Percentiles rank a stretch among this genome's conserved stretches.
These are phyloP conservation scores for Suricata suricatta DNA, from an alignment of 2,113 vertebrate genomes.

Conservation along the genomic window DNA sequence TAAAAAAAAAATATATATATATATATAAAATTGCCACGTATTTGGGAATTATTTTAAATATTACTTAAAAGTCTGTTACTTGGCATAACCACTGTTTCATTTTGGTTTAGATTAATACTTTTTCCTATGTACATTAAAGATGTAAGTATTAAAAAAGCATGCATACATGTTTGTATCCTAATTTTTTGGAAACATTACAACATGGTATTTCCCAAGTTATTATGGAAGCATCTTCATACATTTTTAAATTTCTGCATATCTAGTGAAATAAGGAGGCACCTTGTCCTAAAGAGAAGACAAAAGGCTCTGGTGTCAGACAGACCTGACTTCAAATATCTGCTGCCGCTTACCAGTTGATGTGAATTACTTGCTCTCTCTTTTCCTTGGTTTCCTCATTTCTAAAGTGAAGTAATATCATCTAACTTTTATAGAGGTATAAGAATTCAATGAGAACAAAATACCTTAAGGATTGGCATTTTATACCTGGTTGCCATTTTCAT, in stretches of 20 bases:
- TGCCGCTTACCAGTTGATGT: not conserved
- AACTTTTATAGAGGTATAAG: not conserved
- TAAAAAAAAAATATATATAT: not conserved
- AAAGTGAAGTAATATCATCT: not conserved
- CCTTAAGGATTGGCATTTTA: accelerated
- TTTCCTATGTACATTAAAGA: not conserved
- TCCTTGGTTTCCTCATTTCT: not conserved
- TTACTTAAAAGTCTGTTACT: not conserved
- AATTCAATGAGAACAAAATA: not conserved
- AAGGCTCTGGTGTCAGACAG: not conserved
- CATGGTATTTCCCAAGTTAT: not conserved
- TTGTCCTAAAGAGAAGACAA: not conserved
- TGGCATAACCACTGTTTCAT: not conserved
- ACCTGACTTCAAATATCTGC: not conserved
- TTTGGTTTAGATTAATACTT: not conserved
- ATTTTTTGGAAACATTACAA: not conserved
- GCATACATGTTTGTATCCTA: not conserved
- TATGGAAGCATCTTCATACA: too few relatives aligned
- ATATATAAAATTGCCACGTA: not conserved
- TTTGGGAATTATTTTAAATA: not conserved
- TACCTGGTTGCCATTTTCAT: not conserved
- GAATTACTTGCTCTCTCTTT: not conserved
- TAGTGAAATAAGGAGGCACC: not conserved
- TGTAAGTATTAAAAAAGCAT: not conserved
- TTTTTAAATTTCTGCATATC: not conserved